phyloP scores from a whole-genome alignment of 2,113 vertebrate species.

The Nesogale talazaci region DNA sequence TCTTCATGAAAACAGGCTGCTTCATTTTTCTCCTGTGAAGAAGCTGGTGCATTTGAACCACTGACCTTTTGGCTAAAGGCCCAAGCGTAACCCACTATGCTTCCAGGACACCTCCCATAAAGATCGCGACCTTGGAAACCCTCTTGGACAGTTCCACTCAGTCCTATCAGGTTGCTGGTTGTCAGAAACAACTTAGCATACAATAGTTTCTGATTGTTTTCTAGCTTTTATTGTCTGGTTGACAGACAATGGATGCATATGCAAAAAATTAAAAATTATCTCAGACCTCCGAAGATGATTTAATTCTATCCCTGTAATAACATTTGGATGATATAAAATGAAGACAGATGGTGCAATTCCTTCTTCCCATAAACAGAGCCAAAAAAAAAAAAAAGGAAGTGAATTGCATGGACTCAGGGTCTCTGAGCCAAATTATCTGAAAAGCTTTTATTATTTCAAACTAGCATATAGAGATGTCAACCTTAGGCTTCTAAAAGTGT shows the following conservation, averaged over 20 bases:
- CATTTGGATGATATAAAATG: constrained; percentile 14
- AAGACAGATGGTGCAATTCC: not conserved
- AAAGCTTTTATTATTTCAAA: constrained; percentile 20
- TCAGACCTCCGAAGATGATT: constrained; percentile 50
- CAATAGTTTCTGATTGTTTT: constrained; percentile 25
- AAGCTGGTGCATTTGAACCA: no score
- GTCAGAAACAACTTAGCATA: not conserved
- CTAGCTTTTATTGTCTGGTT: not conserved
- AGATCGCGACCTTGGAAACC: not conserved
- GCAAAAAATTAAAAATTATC: not conserved
- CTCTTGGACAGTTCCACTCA: not conserved
- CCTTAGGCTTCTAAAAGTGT: constrained; percentile 32
- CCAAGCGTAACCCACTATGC: no score
- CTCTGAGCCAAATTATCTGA: not conserved
- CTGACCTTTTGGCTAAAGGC: no score
- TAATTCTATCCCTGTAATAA: constrained; percentile 15
- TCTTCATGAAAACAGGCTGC: no score
- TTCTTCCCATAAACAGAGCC: not conserved
- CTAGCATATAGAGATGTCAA: not conserved
- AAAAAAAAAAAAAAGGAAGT: not conserved
- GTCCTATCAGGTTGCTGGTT: not conserved
- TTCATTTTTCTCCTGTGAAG: no score
- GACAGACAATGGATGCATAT: constrained; percentile 17
- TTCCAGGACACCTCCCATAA: not conserved
- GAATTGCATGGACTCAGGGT: not conserved